Percentiles rank a stretch among this genome's conserved stretches.
phyloP scores from a whole-genome alignment of 1,140 invertebrate genomes.

The Musca vetustissima region DNA sequence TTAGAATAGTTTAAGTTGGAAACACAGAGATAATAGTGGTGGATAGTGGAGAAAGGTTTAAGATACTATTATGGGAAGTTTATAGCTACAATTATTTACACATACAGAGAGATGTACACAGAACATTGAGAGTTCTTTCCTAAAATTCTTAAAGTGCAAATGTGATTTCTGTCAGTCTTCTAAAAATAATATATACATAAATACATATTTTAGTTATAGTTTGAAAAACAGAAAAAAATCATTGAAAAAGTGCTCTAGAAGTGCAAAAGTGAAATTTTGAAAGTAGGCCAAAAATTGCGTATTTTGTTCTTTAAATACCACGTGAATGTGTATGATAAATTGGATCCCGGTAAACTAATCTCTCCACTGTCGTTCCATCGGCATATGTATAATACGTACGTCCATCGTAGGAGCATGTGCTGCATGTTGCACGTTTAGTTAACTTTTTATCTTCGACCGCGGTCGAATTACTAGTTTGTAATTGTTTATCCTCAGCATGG shows the following conservation, averaged over 20 bases:
- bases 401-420: conserved; percentile 26
- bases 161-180: background rate
- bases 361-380: conserved; percentile 24
- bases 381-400: conserved; percentile 26
- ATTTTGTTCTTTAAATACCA: conserved; percentile 11
- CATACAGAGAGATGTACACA: background rate
- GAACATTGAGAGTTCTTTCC: background rate
- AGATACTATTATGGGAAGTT: too few relatives aligned
- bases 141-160: background rate
- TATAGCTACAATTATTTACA: background rate
- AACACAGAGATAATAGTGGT: background rate
- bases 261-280: conserved; percentile 14
- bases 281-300: too few relatives aligned
- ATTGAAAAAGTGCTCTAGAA: background rate
- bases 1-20: too few relatives aligned
- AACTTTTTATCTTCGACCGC: conserved; percentile 26
- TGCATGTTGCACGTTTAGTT: conserved; percentile 24
- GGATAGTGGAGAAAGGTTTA: too few relatives aligned
- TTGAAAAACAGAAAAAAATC: background rate
- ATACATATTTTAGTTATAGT: background rate
- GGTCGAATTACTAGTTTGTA: background rate
- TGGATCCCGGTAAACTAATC: conserved; percentile 11
- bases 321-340: conserved; percentile 7
- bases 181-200: too few relatives aligned
- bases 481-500: background rate